Conservation (phyloP, 2,888 invertebrate species). For the Apamea anceps region DNA sequence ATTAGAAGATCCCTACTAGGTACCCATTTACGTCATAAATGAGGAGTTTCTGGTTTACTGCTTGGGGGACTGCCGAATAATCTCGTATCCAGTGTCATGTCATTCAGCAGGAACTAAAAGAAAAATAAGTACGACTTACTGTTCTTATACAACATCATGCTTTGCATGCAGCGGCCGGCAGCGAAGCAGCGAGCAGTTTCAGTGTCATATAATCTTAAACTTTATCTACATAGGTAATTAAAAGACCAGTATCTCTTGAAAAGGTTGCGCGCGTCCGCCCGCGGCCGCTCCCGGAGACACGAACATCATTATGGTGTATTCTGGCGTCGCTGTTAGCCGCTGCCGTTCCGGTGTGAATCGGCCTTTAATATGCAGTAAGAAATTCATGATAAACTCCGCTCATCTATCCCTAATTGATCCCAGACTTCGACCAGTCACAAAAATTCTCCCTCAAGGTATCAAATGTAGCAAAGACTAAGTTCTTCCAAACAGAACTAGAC, state of each 20-base stretch:
- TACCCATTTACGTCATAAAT: background rate
- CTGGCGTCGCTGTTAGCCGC: no score
- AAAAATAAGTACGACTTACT: background rate
- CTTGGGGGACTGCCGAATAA: background rate
- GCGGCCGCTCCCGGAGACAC: no score
- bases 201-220: no score
- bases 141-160: background rate
- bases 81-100: background rate
- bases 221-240: no score
- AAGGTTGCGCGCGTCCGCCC: no score
- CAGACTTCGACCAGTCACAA: background rate
- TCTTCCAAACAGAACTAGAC: background rate
- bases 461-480: background rate
- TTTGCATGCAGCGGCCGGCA: background rate
- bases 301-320: no score
- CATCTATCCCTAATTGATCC: background rate
- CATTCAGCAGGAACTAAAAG: background rate
- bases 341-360: no score
- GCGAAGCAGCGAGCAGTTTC: no score
- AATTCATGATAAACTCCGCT: background rate
- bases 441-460: background rate
- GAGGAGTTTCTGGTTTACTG: background rate
- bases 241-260: no score
- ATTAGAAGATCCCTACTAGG: background rate
- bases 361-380: no score